Conservation (phyloP, 2,113 vertebrate species). For the Dendropsophus ebraccatus region DNA sequence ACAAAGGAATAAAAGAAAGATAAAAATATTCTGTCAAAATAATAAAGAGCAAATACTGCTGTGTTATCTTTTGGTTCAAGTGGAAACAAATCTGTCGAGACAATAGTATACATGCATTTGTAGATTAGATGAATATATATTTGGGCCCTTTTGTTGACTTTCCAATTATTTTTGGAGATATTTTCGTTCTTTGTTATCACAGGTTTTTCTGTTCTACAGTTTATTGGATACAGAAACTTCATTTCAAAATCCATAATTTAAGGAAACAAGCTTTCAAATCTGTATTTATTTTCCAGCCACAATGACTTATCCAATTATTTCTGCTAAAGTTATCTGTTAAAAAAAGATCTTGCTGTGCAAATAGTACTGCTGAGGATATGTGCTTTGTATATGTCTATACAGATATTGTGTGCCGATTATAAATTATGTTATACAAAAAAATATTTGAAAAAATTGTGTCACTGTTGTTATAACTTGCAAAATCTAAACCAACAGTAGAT, state of each 20-base stretch:
- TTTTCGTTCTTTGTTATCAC: background rate
- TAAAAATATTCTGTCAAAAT: slow-evolving; percentile 12
- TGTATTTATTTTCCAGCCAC: slow-evolving; percentile 7
- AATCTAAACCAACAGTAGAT: too few species aligned
- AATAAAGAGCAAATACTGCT: background rate
- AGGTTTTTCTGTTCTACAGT: slow-evolving; percentile 1
- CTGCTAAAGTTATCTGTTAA: background rate
- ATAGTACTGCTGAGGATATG: too few species aligned
- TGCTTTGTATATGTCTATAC: too few species aligned
- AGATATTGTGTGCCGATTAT: too few species aligned
- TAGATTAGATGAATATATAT: slow-evolving; percentile 28
- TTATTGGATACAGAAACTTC: slow-evolving; percentile 11
- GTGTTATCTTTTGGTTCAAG: slow-evolving; percentile 18
- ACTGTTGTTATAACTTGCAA: too few species aligned
- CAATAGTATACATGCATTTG: slow-evolving; percentile 4
- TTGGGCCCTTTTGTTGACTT: slow-evolving; percentile 11
- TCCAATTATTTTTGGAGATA: slow-evolving; percentile 46
- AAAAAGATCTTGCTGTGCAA: background rate
- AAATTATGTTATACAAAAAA: too few species aligned
- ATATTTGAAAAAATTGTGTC: too few species aligned
- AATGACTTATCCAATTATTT: slow-evolving; percentile 39
- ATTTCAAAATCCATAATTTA: slow-evolving; percentile 13
- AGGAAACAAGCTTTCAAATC: slow-evolving; percentile 19
- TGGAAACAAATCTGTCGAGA: slow-evolving; percentile 21
- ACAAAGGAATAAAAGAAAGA: background rate